These are phyloP conservation scores for Capitulum mitella DNA, from an alignment of 2,888 invertebrate genomes.

Conservation along the genomic window DNA sequence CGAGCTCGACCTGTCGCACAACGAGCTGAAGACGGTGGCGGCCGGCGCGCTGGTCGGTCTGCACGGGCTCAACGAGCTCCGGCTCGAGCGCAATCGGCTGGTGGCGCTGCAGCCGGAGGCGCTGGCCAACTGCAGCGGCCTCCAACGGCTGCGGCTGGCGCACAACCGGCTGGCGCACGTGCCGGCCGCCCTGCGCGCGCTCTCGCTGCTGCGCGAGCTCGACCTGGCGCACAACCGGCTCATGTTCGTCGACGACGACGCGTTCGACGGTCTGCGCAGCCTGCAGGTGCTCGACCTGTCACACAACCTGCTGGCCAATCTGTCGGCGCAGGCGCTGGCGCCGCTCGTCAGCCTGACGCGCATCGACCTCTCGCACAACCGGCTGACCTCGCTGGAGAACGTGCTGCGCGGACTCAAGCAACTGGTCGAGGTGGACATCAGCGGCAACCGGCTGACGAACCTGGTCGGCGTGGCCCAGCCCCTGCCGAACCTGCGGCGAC, in stretches of 20 bases:
- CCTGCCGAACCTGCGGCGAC: constrained; percentile 44
- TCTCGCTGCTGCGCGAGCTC: constrained; percentile 71
- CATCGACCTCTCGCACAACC: constrained; percentile 71
- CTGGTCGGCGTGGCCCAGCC: constrained; percentile 71
- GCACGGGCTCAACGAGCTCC: constrained; percentile 32
- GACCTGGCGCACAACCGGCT: constrained; percentile 65
- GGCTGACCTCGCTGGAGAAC: constrained; percentile 67
- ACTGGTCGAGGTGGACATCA: constrained; percentile 69
- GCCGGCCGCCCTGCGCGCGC: constrained; percentile 70
- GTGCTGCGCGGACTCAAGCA: constrained; percentile 69
- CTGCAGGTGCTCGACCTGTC: constrained; percentile 66
- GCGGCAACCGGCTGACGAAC: constrained; percentile 71
- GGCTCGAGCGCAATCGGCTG: constrained; percentile 33
- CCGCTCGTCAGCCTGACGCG: constrained; percentile 64
- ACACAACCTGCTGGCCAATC: constrained; percentile 65
- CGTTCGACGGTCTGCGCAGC: constrained; percentile 63
- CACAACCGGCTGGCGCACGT: constrained; percentile 74
- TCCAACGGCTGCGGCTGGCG: constrained; percentile 79
- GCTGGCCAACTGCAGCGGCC: constrained; percentile 51
- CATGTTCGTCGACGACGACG: constrained; percentile 65
- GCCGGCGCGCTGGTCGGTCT: constrained; percentile 32
- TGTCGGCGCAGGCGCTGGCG: constrained; percentile 69
- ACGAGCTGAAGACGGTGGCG: constrained; percentile 31
- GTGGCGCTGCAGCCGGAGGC: constrained; percentile 33
- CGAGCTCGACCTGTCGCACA: constrained; percentile 34